Percentiles rank a stretch among this genome's conserved stretches.
Conservation (phyloP, 2,888 invertebrate species). For the Diaphora mendica region DNA sequence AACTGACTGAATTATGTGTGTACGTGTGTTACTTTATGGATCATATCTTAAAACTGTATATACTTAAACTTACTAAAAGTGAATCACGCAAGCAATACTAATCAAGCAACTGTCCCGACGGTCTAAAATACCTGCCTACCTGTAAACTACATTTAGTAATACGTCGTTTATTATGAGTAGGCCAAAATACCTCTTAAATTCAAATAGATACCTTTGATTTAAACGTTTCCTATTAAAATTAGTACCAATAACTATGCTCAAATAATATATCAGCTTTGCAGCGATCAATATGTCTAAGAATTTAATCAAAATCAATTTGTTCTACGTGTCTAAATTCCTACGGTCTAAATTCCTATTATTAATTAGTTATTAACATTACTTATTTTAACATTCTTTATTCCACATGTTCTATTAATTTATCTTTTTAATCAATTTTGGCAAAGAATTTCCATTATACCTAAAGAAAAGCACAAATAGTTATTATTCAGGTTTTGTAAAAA, state of each 20-base stretch:
- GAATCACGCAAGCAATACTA: background rate
- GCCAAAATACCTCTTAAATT: slow-evolving; percentile 3
- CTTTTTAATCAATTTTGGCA: too few relatives aligned
- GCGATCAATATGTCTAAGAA: slow-evolving; percentile 12
- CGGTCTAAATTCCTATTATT: background rate
- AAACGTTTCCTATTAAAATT: slow-evolving; percentile 8
- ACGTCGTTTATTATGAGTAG: slow-evolving; percentile 17
- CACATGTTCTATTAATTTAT: too few relatives aligned
- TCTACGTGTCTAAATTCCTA: background rate
- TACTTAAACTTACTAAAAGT: background rate
- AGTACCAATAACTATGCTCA: background rate
- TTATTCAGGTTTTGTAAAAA: background rate
- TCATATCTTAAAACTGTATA: background rate
- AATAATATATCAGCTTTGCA: slow-evolving; percentile 16
- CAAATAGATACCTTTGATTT: slow-evolving; percentile 8
- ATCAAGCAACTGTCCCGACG: too few relatives aligned
- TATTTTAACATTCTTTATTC: too few relatives aligned
- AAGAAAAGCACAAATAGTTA: too few relatives aligned
- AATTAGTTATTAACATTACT: too few relatives aligned
- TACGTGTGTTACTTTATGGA: background rate
- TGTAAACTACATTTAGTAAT: slow-evolving; percentile 9
- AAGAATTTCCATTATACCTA: too few relatives aligned
- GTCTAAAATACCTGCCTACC: background rate
- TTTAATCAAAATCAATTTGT: slow-evolving; percentile 24
- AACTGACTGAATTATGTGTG: background rate